Evolutionary conservation across 1,140 invertebrate genomes (phyloP).

Genomic region (Bombus fervidus): DNA sequence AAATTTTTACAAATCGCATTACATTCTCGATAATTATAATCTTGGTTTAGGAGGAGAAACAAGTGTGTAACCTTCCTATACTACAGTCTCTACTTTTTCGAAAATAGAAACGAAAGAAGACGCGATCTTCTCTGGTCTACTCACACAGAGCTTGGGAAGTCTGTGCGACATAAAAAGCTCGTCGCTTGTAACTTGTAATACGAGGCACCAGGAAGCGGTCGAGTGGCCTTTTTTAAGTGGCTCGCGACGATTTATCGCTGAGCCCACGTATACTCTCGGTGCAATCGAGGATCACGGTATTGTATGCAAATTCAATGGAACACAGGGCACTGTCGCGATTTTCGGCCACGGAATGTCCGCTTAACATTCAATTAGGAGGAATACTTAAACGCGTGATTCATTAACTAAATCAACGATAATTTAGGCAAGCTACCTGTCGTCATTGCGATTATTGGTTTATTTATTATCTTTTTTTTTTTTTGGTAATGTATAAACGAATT

Average conservation of each 20-base stretch:
- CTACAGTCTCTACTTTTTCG: neutral
- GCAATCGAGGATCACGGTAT: constrained; percentile 40
- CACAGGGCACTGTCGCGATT: neutral
- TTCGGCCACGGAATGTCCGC: constrained; percentile 6
- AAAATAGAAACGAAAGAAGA: neutral
- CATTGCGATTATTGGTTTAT: no score
- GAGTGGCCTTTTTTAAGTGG: constrained; percentile 57
- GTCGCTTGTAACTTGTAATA: constrained; percentile 25
- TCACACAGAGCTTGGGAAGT: neutral
- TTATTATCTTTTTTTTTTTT: neutral
- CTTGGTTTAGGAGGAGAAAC: neutral
- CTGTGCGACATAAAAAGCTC: constrained; percentile 49
- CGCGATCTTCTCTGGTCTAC: neutral
- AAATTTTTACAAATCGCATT: neutral
- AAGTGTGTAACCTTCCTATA: no score
- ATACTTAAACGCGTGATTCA: neutral
- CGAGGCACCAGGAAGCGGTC: constrained; percentile 59
- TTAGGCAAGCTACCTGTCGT: neutral
- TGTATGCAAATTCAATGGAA: constrained; percentile 59
- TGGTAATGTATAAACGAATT: neutral
- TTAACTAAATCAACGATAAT: constrained; percentile 15
- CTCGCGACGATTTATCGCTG: constrained; percentile 56
- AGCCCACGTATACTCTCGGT: constrained; percentile 39
- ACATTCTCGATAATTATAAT: neutral
- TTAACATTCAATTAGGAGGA: constrained; percentile 25